Percentiles rank a stretch among this genome's conserved stretches.
Evolutionary conservation across 2,888 invertebrate genomes (phyloP).

Genomic region (Eupithecia subfuscata): DNA sequence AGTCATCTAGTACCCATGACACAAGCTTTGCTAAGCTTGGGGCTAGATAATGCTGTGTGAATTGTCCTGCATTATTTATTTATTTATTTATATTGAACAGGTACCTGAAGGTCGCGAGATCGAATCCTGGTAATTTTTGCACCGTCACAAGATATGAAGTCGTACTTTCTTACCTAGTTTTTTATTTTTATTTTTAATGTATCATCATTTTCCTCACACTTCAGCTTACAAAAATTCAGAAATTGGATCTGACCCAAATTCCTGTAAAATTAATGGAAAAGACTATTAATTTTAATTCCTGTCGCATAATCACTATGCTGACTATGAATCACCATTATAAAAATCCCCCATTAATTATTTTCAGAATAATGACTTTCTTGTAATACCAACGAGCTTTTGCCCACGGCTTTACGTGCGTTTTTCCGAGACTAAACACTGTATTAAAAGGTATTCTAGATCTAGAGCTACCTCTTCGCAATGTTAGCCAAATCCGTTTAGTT

Average conservation of each 20-base stretch:
- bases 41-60: too few relatives aligned
- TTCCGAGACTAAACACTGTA: not conserved
- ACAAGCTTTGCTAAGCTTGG: too few relatives aligned
- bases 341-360: conserved; percentile 55
- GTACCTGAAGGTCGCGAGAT: not conserved
- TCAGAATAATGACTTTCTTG: conserved; percentile 54
- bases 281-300: conserved; percentile 45
- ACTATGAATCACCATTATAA: conserved; percentile 40
- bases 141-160: not conserved
- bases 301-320: conserved; percentile 29
- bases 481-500: not conserved
- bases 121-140: not conserved
- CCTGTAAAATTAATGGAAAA: conserved; percentile 45
- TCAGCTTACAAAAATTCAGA: conserved; percentile 21
- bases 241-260: conserved; percentile 44
- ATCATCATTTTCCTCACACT: conserved; percentile 31
- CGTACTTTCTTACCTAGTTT: not conserved
- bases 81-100: not conserved
- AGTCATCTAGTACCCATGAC: too few relatives aligned
- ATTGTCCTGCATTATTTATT: too few relatives aligned
- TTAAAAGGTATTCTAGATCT: not conserved
- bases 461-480: not conserved
- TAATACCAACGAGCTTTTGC: not conserved
- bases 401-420: not conserved
- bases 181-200: conserved; percentile 11